These are phyloP conservation scores for Peromyscus polionotus DNA, from an alignment of 2,113 vertebrate species.

Conservation along the genomic window DNA sequence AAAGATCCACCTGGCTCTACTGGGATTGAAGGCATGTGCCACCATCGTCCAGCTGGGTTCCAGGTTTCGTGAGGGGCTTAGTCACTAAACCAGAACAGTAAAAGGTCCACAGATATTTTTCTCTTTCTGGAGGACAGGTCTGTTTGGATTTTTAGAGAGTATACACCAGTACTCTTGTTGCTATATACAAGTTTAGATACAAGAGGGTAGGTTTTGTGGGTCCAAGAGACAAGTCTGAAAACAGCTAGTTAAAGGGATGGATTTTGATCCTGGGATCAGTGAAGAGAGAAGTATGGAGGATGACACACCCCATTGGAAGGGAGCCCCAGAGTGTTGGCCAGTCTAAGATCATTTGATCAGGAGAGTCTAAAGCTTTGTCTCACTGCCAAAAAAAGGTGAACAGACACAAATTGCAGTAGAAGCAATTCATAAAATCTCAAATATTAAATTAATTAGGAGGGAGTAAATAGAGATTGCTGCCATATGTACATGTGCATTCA, in stretches of 20 bases:
- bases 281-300: not conserved
- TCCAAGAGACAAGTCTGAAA: slow-evolving; percentile 49
- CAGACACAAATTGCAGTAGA: not conserved
- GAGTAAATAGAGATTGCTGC: not conserved
- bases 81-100: slow-evolving; percentile 5
- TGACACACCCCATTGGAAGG: not conserved
- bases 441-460: not conserved
- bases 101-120: not conserved
- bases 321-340: too few species aligned
- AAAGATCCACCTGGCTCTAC: too few species aligned
- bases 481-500: not conserved
- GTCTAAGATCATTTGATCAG: not conserved
- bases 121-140: not conserved
- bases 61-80: not conserved
- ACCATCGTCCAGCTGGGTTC: too few species aligned
- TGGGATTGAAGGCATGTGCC: too few species aligned
- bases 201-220: slow-evolving; percentile 51
- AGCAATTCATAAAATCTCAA: not conserved
- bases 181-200: slow-evolving; percentile 61
- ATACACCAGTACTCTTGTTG: slow-evolving; percentile 32
- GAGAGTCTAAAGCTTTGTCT: not conserved
- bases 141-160: slow-evolving; percentile 41
- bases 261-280: not conserved
- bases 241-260: slow-evolving; percentile 45
- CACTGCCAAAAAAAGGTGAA: not conserved